Base-by-base conservation (phyloP, 64 coral and sea anemone species). In the Astreopora myriophthalma region DNA sequence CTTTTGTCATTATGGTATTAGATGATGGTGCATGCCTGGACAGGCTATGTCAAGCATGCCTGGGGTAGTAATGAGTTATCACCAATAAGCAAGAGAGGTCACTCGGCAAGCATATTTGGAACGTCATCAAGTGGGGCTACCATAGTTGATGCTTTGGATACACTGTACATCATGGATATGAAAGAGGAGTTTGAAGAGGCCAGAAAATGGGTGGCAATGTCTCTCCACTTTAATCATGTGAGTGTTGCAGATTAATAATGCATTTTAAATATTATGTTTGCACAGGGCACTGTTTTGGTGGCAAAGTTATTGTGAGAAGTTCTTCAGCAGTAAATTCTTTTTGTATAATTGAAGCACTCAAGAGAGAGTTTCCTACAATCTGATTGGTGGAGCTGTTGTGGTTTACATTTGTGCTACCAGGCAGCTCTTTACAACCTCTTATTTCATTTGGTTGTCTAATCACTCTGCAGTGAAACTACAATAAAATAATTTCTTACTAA, bases 11-110 rank as follows among this genome's bases (percentile, higher is more conserved):
- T 79, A 69, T 71, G 49, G 1, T 3, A 74, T 22, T 63, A 98
- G 96, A 98, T 98, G 96, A 98, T 98, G 96, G 69, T 95, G 66
- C 91, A 90, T 87, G 96, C 96, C 33, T 98, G 96, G 96, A 71
- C 85, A 40, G 94, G 96, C 29, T 98, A 98, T 91, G 96, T 93
- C 1, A 90, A 76, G 48, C 58, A 98, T 90, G 94, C 96, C 6
- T 98, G 96, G 96, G 96, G 96, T 33, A 86, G 65, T 26, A 95
- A 95, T 90, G 93, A 98, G 46, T 94, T 98, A 2, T 60, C 80
- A 63, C 96, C 96, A 71, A 95, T 98, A 64, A 95, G 93, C 62
- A 92, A 91, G 62, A 90, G 86, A 58, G 90, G 96, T 2, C 96
- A 98, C 48, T 76, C 93, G 0, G 96, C 96, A 26, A 86, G 78